Percentiles rank a stretch among this genome's conserved stretches.
Evolutionary conservation across 2,888 invertebrate genomes (phyloP).

Genomic region (Thysanoteuthis rhombus): DNA sequence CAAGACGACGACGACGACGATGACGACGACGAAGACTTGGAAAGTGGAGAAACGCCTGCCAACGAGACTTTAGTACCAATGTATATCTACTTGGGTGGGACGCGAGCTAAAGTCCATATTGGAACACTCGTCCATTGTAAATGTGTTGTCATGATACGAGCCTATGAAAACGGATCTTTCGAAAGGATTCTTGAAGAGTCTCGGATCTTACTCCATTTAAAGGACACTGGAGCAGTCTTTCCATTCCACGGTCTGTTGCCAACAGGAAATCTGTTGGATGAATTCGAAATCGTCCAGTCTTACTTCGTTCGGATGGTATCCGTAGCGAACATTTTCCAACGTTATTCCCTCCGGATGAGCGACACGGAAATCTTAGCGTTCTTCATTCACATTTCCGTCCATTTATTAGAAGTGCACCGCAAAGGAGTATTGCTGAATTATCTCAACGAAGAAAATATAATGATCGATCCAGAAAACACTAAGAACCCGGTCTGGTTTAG

Average conservation of each 20-base stretch:
- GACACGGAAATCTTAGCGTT: neutral
- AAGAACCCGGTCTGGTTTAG: slow-evolving; percentile 19
- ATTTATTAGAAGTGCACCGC: slow-evolving; percentile 19
- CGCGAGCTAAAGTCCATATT: neutral
- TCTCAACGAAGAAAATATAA: slow-evolving; percentile 16
- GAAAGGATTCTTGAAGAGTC: slow-evolving; percentile 23
- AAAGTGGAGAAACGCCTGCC: neutral
- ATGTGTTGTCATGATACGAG: neutral
- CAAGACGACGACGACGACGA: too few species aligned
- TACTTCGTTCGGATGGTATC: neutral
- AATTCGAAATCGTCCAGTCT: slow-evolving; percentile 22
- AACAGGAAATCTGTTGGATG: neutral
- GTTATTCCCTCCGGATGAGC: neutral
- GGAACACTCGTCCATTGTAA: neutral
- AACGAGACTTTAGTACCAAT: neutral
- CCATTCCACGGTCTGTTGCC: slow-evolving; percentile 19
- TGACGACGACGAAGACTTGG: neutral
- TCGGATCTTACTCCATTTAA: slow-evolving; percentile 25
- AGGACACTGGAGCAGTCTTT: slow-evolving; percentile 16
- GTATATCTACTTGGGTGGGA: slow-evolving; percentile 1
- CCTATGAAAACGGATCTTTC: slow-evolving; percentile 23
- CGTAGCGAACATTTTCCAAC: neutral
- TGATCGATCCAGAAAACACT: neutral
- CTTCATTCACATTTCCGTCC: slow-evolving; percentile 20
- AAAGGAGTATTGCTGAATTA: slow-evolving; percentile 21